phyloP scores from a whole-genome alignment of 2,888 invertebrate genomes.

The Cenopis cana region DNA sequence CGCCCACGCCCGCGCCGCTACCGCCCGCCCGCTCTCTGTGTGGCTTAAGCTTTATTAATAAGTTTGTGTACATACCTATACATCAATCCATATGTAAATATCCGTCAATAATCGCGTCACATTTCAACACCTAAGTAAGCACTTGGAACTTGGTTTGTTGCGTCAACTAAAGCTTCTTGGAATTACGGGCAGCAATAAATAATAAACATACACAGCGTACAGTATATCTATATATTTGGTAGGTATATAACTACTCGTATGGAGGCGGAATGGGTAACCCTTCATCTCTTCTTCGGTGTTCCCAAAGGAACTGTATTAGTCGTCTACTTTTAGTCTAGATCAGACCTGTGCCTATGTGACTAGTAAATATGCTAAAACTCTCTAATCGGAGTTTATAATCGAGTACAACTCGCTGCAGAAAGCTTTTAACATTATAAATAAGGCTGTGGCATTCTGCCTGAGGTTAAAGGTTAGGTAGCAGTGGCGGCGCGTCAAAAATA shows the following conservation, averaged over 20 bases:
- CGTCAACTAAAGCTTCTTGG: constrained; percentile 9
- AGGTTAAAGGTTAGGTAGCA: too few species aligned
- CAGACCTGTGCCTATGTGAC: background rate
- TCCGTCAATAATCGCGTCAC: background rate
- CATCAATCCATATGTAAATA: background rate
- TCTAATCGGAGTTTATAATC: too few species aligned
- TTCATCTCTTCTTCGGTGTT: background rate
- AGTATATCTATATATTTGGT: background rate
- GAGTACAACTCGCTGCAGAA: too few species aligned
- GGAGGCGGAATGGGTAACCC: background rate
- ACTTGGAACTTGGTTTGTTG: background rate
- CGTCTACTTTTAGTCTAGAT: background rate
- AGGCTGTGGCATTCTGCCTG: background rate
- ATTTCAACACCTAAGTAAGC: constrained; percentile 13
- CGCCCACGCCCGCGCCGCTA: too few species aligned
- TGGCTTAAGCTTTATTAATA: too few species aligned
- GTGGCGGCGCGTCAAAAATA: too few species aligned
- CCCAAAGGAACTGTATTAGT: background rate
- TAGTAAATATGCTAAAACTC: too few species aligned
- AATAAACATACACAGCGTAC: background rate
- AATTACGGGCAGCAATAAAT: constrained; percentile 2
- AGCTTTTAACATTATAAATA: too few species aligned
- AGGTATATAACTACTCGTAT: too few species aligned
- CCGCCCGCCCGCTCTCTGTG: too few species aligned
- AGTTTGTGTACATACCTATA: background rate